Evolutionary conservation across 37 sponge, comb jelly and placozoan genomes (phyloP).

Genomic region (Halichondria panicea): DNA sequence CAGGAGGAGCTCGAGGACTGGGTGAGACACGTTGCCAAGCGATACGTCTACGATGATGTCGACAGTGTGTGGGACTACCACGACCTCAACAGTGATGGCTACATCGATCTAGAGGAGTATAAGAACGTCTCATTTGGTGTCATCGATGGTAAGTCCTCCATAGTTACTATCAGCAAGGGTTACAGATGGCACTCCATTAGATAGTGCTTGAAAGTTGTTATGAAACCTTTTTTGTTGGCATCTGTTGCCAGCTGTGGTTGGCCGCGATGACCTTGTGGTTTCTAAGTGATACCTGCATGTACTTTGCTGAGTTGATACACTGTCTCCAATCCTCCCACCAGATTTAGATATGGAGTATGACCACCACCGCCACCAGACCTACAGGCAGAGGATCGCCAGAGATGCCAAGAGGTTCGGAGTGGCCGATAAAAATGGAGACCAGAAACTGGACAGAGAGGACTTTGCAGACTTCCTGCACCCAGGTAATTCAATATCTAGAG

Average conservation of each 20-base stretch:
- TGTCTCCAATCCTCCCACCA: not conserved
- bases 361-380: constrained; percentile 37
- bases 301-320: not conserved
- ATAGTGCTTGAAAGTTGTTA: no score
- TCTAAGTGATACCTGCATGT: no score
- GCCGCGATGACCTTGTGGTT: no score
- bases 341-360: constrained; percentile 58
- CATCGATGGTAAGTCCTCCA: constrained; percentile 2
- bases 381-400: constrained; percentile 40
- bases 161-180: no score
- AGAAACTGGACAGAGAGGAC: constrained; percentile 61
- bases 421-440: constrained; percentile 73
- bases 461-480: constrained; percentile 84
- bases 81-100: constrained; percentile 53
- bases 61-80: constrained; percentile 50
- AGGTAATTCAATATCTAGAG: constrained; percentile 7
- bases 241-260: no score
- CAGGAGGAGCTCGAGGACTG: constrained; percentile 77
- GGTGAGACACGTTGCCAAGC: constrained; percentile 63
- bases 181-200: no score
- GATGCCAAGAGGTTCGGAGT: constrained; percentile 55
- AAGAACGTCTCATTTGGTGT: constrained; percentile 31
- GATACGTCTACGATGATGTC: constrained; percentile 56
- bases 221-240: no score
- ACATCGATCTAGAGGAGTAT: constrained; percentile 64